Base-by-base conservation (phyloP, 1,140 invertebrate genomes). In the silkworm (Bombyx mori) region DNA sequence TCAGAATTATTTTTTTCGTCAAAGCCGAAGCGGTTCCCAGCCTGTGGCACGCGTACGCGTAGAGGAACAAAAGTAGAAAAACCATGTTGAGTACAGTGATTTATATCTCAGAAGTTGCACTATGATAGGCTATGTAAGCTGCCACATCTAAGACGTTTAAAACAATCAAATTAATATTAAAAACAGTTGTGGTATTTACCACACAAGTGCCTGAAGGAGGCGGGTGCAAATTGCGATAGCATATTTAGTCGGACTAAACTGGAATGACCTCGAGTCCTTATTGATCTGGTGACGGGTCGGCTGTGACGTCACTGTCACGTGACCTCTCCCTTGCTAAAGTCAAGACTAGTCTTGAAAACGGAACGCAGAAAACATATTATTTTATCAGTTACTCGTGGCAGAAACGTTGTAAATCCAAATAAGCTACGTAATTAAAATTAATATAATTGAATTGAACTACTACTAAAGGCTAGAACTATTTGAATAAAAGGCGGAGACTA, bases 211-310 rank as follows among this genome's bases (percentile, higher is more conserved):
- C 44, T 26, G 12, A 56, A 42, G 55, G 61, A 67, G 65, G 63
- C 70, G 62, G 26, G 26, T 5, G 26, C 26, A 35, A 35, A 35
- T 35, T 35, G 4, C 58, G 51, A 63, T 67, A 56, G 59, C 63
- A 54, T 22, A 69, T 66, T 69, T 35, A 61, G 70, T 60, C 58
- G 61, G 62, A 48, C 54, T 59, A 60, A 58, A 60, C 63, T 66
- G 60, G 60, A 71, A 57, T 73, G 71, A 73, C 68, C 69, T 74
- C 71, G 66, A 64, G 58, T 74, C 69, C 71, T 66, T 74, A 71
- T 74, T 74, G 71, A 74, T 74, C 71, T 68, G 71, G 65, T 69
- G 69, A 67, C 71, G 67, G 60, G 60, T 61, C 56, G 61, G 63
- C 63, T 62, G 61, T 74, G 66, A 74, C 71, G 71, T 74, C 66